Evolutionary conservation across 2,797 vertebrate species (phyloP), one percentile per base, ranked within the genome.

Genomic region (Cynodonichthys magdalenae): DNA sequence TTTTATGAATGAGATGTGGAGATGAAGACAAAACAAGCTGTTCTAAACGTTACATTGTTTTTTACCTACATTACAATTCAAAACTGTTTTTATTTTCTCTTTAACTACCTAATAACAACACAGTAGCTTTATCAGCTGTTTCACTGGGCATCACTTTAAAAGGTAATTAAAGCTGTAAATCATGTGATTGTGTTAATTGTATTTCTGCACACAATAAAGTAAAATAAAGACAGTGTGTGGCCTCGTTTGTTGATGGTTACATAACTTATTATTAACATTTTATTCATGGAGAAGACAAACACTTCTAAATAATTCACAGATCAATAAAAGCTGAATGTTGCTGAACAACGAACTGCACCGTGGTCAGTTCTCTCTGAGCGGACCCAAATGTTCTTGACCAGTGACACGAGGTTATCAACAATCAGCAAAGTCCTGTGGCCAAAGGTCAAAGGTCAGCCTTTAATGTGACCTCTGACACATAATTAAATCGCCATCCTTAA

Each of bases 401-500:
- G 88, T 79, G 82, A 82, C 64, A 77, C 45, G 63, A 61, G 53
- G 59, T 52, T 71, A 62, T 73, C 74, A 79, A 79, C 72, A 84
- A 91, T 90, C 83, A 82, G 60, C 55, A 69, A 60, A 75, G 73
- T 72, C 71, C 46, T 53, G 63, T 44, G 63, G 63, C 63, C 41
- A 68, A 15, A 50, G 86, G 80, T 90, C 87, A 85, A 77, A 74
- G 89, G 89, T 92, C 87, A 79, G 59, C 54, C 59, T 80, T 80
- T 89, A 92, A 91, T 85, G 83, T 90, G 91, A 92, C 89, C 92
- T 92, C 80, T 91, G 90, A 90, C 88, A 90, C 84, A 90, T 93
- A 91, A 93, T 91, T 91, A 94, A 92, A 94, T 91, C 81, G 88
- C 85, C 88, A 90, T 92, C 83, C 92, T 93, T 93, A 94, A 93